Evolutionary conservation across 2,797 vertebrate species (phyloP).

Genomic region (Ceryle rudis): DNA sequence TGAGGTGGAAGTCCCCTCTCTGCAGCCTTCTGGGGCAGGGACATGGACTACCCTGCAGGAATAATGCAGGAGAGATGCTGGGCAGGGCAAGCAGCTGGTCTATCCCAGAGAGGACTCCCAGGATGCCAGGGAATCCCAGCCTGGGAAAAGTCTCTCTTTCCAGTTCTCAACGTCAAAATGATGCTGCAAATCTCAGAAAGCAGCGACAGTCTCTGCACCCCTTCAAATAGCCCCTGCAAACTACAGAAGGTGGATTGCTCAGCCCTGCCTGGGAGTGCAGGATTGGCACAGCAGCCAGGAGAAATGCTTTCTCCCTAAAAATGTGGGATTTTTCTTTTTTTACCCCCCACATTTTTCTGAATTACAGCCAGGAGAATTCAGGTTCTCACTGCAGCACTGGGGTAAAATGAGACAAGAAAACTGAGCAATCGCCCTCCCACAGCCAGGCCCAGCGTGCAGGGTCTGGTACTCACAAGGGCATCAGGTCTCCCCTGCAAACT

Average conservation of each 20-base stretch:
- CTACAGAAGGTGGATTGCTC: background rate
- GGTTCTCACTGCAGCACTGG: rapidly evolving
- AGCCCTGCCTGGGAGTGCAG: background rate
- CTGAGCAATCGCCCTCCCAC: rapidly evolving
- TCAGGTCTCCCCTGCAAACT: background rate
- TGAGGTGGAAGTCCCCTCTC: rapidly evolving
- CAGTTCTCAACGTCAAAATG: background rate
- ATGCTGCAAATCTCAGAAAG: background rate
- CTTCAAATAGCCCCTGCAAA: background rate
- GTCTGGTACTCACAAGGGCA: rapidly evolving
- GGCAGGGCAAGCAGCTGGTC: rapidly evolving
- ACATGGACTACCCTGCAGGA: background rate
- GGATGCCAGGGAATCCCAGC: rapidly evolving
- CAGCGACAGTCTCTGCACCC: background rate
- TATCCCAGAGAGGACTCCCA: background rate
- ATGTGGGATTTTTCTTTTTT: rapidly evolving
- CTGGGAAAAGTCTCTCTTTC: background rate
- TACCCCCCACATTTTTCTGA: background rate
- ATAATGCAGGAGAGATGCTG: background rate
- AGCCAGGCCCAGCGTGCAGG: background rate
- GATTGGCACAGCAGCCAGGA: background rate
- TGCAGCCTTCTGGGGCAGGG: background rate
- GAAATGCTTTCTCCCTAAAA: background rate
- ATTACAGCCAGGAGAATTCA: background rate
- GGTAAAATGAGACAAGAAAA: background rate